Percentiles rank a stretch among this genome's conserved stretches.
Conservation (phyloP, 2,888 invertebrate genomes). For the Brachylomia viminalis region DNA sequence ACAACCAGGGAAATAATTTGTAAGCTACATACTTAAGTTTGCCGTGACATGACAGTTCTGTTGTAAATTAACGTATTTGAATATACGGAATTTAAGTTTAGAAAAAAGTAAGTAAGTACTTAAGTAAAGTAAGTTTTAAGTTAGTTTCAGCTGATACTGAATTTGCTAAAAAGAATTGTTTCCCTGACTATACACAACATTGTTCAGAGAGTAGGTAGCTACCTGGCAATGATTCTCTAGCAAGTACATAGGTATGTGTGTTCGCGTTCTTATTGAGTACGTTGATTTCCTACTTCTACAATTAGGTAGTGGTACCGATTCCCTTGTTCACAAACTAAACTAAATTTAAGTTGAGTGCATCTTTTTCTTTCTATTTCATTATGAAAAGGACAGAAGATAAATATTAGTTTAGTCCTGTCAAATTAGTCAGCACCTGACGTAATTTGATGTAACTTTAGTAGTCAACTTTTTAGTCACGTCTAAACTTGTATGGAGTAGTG, state of each 20-base stretch:
- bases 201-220: background rate
- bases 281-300: conserved; percentile 30
- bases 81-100: background rate
- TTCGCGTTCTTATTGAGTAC: conserved; percentile 10
- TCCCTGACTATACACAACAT: background rate
- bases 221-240: conserved; percentile 13
- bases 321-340: too few species aligned
- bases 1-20: background rate
- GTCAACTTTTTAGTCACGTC: too few species aligned
- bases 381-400: too few species aligned
- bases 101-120: too few species aligned
- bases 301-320: conserved; percentile 2
- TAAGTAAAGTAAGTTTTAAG: too few species aligned
- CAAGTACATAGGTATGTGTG: background rate
- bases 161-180: background rate
- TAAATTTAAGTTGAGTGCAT: too few species aligned
- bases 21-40: background rate
- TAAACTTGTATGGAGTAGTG: too few species aligned
- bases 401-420: too few species aligned
- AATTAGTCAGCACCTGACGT: too few species aligned
- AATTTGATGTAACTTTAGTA: too few species aligned
- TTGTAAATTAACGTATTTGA: background rate
- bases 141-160: background rate
- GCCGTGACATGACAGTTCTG: background rate
- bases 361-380: too few species aligned